A percentile compares a stretch with the other conserved stretches of the same genome.
Evolutionary conservation across 2,888 invertebrate genomes (phyloP).

Genomic region (Andrena marginata): DNA sequence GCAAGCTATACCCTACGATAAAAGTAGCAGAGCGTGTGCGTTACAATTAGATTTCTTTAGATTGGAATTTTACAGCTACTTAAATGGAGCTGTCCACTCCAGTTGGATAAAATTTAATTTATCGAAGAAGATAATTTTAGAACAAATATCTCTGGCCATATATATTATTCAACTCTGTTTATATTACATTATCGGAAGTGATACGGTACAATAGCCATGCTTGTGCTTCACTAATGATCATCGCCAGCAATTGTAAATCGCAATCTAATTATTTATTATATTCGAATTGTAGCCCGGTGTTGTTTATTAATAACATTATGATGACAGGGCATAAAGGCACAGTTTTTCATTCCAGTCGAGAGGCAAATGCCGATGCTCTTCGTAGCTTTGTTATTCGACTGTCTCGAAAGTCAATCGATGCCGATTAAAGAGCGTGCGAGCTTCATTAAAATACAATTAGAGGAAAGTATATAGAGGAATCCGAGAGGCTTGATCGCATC

Average conservation of each 20-base stretch:
- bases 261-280: too few species aligned
- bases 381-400: conserved; percentile 14
- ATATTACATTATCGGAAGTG: not conserved
- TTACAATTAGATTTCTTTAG: too few species aligned
- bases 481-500: conserved; percentile 26
- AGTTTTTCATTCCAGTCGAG: conserved; percentile 7
- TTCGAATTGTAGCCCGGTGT: too few species aligned
- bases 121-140: too few species aligned
- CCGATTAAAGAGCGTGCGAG: conserved; percentile 44
- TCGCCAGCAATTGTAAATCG: not conserved
- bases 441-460: conserved; percentile 57
- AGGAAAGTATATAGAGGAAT: conserved; percentile 22
- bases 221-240: not conserved
- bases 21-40: too few species aligned
- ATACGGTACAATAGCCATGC: not conserved
- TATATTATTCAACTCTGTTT: not conserved
- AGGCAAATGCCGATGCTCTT: conserved; percentile 10
- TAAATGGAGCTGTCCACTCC: too few species aligned
- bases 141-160: too few species aligned
- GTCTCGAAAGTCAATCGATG: conserved; percentile 47
- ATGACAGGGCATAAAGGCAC: not conserved
- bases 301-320: too few species aligned
- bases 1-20: too few species aligned
- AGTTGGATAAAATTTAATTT: too few species aligned
- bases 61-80: too few species aligned